These are phyloP conservation scores for Melanerpes formicivorus DNA, from an alignment of 2,113 vertebrate genomes.

Conservation along the genomic window DNA sequence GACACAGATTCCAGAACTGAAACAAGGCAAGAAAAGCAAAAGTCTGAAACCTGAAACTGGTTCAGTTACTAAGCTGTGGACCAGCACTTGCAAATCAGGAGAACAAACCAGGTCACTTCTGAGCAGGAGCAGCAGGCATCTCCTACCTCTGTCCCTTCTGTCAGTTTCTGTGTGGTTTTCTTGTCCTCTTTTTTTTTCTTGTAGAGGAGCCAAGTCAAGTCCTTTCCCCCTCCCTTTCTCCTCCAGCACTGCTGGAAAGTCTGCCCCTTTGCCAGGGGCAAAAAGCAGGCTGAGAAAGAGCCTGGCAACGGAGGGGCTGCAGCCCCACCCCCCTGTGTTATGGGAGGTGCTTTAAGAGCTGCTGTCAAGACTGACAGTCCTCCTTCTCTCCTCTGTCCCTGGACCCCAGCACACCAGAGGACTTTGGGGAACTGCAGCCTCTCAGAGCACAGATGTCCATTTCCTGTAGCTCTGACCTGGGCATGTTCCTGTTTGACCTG, in stretches of 20 bases:
- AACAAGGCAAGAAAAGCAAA: background rate
- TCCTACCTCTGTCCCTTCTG: background rate
- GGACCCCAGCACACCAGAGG: background rate
- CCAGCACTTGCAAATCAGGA: background rate
- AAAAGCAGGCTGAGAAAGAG: background rate
- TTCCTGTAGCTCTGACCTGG: background rate
- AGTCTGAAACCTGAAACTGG: background rate
- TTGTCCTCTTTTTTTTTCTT: background rate
- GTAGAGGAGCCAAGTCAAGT: background rate
- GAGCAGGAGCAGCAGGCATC: background rate
- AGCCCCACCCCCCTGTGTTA: background rate
- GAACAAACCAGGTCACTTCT: background rate
- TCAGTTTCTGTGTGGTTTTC: background rate
- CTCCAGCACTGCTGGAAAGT: background rate
- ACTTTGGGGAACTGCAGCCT: background rate
- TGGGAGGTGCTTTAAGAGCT: background rate
- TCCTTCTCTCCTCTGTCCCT: background rate
- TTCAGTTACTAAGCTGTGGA: background rate
- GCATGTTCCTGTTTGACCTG: too few relatives aligned
- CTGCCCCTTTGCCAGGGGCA: background rate
- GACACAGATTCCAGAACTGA: background rate
- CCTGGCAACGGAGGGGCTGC: background rate
- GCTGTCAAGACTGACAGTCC: accelerated
- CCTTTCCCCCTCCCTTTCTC: background rate
- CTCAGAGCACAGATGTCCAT: accelerated